phyloP scores from a whole-genome alignment of 2,113 vertebrate genomes.

The Sigmodon hispidus region DNA sequence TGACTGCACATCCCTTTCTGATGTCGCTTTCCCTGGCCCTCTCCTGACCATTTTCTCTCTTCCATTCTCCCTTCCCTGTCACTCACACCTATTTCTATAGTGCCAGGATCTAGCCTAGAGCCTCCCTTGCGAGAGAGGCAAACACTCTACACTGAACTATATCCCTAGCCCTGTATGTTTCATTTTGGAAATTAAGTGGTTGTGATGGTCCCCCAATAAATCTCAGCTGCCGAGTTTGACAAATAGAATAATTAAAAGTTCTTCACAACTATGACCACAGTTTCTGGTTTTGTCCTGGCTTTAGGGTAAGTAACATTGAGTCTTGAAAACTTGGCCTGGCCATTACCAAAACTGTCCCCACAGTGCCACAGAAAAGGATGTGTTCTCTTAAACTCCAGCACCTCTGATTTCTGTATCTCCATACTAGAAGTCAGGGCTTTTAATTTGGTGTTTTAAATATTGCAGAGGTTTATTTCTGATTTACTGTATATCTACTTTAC shows the following conservation, averaged over 20 bases:
- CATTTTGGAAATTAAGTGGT: not conserved
- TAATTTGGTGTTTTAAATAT: not conserved
- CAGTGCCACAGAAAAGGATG: too few species aligned
- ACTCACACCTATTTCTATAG: not conserved
- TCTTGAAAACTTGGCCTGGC: not conserved
- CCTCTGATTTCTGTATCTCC: not conserved
- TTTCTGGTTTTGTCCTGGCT: not conserved
- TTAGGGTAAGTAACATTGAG: not conserved
- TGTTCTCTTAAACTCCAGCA: not conserved
- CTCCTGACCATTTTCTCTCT: not conserved
- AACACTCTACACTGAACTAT: too few species aligned
- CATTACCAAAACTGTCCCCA: not conserved
- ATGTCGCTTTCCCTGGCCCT: too few species aligned
- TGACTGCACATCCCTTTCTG: not conserved
- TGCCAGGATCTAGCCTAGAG: not conserved
- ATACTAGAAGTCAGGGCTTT: not conserved
- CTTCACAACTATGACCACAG: not conserved
- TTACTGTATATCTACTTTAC: not conserved
- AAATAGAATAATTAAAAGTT: not conserved
- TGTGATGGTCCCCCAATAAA: not conserved
- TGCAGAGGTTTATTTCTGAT: constrained; percentile 9
- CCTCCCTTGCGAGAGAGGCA: not conserved
- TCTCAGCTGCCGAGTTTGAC: not conserved
- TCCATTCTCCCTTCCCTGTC: not conserved
- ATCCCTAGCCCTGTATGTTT: not conserved